Conservation (phyloP, 2,113 vertebrate genomes). For the Psephotus haematonotus region DNA sequence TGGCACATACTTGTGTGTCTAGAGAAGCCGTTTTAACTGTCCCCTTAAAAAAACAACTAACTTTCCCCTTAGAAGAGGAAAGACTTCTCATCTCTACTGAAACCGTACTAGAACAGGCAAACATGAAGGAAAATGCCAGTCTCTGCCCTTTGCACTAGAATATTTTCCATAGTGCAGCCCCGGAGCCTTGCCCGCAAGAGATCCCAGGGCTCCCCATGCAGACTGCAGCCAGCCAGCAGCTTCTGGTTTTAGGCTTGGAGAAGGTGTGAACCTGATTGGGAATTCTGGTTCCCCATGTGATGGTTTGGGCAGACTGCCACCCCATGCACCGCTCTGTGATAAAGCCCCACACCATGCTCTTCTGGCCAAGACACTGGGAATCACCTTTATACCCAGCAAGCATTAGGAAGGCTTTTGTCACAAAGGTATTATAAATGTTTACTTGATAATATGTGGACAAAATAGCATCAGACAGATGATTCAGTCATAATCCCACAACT, state of each 20-base stretch:
- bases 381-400: neutral
- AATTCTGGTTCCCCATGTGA: neutral
- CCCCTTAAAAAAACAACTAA: neutral
- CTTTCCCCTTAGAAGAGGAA: neutral
- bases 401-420: neutral
- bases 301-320: neutral
- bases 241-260: neutral
- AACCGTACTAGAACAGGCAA: neutral
- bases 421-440: neutral
- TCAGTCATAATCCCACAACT: neutral
- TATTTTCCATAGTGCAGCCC: neutral
- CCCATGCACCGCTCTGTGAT: rapidly evolving
- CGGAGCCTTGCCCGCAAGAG: neutral
- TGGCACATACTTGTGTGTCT: neutral
- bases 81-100: neutral
- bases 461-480: neutral
- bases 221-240: rapidly evolving
- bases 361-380: neutral
- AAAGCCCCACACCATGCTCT: rapidly evolving
- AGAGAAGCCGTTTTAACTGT: neutral
- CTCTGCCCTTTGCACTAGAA: neutral
- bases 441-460: neutral
- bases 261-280: neutral
- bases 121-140: neutral
- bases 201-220: neutral